Percentiles rank a stretch among this genome's conserved stretches.
These are phyloP conservation scores for Cyrtorhinus lividipennis DNA, from an alignment of 1,140 invertebrate species.

Conservation along the genomic window DNA sequence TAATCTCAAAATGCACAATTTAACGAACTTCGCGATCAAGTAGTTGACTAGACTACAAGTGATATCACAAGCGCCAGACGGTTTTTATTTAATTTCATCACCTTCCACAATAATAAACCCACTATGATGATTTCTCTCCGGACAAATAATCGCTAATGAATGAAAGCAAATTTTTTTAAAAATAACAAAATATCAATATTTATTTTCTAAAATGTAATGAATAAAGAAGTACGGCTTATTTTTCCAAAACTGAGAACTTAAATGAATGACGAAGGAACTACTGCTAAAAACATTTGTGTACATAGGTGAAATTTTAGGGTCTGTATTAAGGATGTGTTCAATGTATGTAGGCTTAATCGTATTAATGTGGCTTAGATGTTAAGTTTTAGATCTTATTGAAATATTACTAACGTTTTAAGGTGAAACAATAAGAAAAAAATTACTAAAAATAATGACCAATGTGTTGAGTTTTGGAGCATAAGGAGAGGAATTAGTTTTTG, in stretches of 20 bases:
- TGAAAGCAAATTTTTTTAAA: not conserved
- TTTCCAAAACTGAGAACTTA: conserved; percentile 18
- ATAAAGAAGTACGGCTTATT: conserved; percentile 14
- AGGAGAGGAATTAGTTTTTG: not conserved
- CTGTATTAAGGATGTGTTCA: conserved; percentile 21
- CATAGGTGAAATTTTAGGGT: conserved; percentile 9
- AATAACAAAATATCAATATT: conserved; percentile 14
- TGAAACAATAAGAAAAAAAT: not conserved
- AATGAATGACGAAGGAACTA: not conserved
- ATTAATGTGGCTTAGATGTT: conserved; percentile 16
- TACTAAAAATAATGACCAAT: conserved; percentile 18
- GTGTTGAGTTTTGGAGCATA: conserved; percentile 17
- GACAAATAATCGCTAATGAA: not conserved
- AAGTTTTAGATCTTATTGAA: conserved; percentile 9
- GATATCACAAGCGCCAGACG: not conserved
- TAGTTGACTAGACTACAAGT: not conserved
- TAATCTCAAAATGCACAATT: not conserved
- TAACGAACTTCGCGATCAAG: not conserved
- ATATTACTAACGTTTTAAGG: not conserved
- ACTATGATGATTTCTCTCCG: too few species aligned
- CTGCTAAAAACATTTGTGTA: conserved; percentile 10
- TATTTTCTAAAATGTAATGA: conserved; percentile 14
- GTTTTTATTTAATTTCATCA: not conserved
- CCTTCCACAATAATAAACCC: not conserved
- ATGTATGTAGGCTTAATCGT: conserved; percentile 21